Evolutionary conservation across 2,797 vertebrate genomes (phyloP).

Genomic region (Typhlichthys subterraneus): DNA sequence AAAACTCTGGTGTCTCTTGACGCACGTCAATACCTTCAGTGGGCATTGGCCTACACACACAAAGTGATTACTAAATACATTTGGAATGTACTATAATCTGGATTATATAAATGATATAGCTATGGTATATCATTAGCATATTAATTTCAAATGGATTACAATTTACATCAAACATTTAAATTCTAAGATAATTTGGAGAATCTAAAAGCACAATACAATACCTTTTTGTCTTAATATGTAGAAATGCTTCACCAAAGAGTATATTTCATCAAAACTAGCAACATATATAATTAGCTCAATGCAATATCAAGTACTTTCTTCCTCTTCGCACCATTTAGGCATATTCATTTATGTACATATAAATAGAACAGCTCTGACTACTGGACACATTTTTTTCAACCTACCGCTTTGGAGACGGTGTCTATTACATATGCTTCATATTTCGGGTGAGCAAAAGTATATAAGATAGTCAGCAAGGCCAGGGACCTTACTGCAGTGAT

Average conservation of each 20-base stretch:
- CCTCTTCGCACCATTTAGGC: conserved; percentile 81
- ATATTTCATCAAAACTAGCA: conserved; percentile 77
- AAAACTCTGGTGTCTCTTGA: no score
- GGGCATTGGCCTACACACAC: no score
- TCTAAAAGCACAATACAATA: conserved; percentile 6
- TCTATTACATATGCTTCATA: conserved; percentile 83
- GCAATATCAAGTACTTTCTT: conserved; percentile 81
- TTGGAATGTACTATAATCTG: no score
- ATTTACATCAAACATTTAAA: no score
- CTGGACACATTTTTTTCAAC: conserved; percentile 78
- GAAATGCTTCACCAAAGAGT: conserved; percentile 42
- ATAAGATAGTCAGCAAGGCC: conserved; percentile 64
- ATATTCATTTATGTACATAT: conserved; percentile 85
- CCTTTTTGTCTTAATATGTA: conserved; percentile 26
- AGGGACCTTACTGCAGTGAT: conserved; percentile 75
- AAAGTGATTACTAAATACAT: no score
- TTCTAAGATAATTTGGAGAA: background rate
- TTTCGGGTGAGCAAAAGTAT: conserved; percentile 75
- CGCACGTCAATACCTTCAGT: no score
- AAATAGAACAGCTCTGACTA: conserved; percentile 84
- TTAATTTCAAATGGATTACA: no score
- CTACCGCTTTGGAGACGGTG: conserved; percentile 74
- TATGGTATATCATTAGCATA: no score
- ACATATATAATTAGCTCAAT: conserved; percentile 80
- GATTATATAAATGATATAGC: no score